These are phyloP conservation scores for Calliphora vomitoria DNA, from an alignment of 2,888 invertebrate genomes.

Conservation along the genomic window DNA sequence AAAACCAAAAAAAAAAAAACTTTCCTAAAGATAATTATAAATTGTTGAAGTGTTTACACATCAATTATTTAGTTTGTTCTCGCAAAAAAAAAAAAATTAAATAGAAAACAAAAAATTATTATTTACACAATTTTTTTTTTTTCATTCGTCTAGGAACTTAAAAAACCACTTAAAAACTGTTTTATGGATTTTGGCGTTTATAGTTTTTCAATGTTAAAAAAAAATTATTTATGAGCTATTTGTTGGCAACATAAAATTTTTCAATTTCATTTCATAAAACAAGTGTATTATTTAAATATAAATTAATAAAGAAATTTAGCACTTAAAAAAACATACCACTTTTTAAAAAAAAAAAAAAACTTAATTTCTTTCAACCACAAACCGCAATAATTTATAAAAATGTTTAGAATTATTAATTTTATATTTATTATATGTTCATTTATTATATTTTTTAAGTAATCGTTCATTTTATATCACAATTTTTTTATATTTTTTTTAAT, in stretches of 20 bases:
- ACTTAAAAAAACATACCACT: constrained; percentile 45
- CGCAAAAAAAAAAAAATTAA: no score
- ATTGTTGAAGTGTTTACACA: constrained; percentile 20
- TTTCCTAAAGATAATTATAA: constrained; percentile 20
- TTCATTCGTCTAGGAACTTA: background rate
- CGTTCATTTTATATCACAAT: background rate
- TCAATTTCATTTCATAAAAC: background rate
- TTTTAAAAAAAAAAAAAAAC: constrained; percentile 1
- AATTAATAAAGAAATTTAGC: constrained; percentile 3
- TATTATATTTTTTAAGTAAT: background rate
- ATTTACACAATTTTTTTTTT: constrained; percentile 23
- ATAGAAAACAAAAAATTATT: constrained; percentile 8
- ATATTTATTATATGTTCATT: background rate
- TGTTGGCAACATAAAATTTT: background rate
- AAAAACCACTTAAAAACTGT: constrained; percentile 37
- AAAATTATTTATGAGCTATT: background rate
- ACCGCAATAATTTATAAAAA: constrained; percentile 25
- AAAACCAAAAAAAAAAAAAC: background rate
- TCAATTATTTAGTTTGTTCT: constrained; percentile 16
- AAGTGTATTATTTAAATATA: background rate
- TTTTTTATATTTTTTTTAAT: no score
- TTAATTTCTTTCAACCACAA: constrained; percentile 45
- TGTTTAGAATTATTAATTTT: background rate
- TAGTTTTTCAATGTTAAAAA: constrained; percentile 5
- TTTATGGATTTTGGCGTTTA: background rate